phyloP scores from a whole-genome alignment of 2,797 vertebrate species.

The Synanceia verrucosa region DNA sequence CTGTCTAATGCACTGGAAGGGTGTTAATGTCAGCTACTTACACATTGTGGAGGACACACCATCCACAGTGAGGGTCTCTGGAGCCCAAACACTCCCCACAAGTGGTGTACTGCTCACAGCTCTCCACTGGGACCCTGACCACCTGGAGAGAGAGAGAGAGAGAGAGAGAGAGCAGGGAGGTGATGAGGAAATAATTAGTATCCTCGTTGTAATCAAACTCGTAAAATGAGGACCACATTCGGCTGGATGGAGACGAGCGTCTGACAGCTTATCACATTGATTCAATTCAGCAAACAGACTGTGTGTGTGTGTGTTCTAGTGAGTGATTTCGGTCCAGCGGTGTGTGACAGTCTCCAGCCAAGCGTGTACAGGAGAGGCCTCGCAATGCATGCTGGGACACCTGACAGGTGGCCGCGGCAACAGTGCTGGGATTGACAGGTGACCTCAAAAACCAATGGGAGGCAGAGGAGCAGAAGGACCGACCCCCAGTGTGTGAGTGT shows the following conservation, averaged over 20 bases:
- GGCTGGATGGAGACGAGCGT: conserved; percentile 38
- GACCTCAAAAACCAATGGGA: conserved; percentile 69
- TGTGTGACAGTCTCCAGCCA: conserved; percentile 68
- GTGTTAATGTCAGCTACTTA: conserved; percentile 80
- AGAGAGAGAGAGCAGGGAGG: not conserved
- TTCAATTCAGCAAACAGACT: conserved; percentile 43
- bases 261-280: conserved; percentile 45
- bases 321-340: conserved; percentile 44
- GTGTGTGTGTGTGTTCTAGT: conserved; percentile 33
- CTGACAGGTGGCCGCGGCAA: conserved; percentile 65
- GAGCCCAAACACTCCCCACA: conserved; percentile 95
- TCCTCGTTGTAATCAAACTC: conserved; percentile 48
- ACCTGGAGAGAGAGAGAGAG: conserved; percentile 80
- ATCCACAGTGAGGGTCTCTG: conserved; percentile 96
- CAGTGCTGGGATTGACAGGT: conserved; percentile 70
- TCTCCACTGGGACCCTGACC: conserved; percentile 94
- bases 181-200: conserved; percentile 46
- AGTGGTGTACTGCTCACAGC: conserved; percentile 93
- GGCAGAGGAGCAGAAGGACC: conserved; percentile 44
- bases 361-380: conserved; percentile 56
- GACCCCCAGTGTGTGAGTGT: conserved; percentile 3
- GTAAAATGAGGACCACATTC: conserved; percentile 29
- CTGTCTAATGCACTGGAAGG: not conserved
- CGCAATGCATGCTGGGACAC: conserved; percentile 67
- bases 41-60: conserved; percentile 97